Percentiles rank a stretch among this genome's conserved stretches.
These are phyloP conservation scores for Clarias platycephalus DNA, from an alignment of 2,797 vertebrate species.

Conservation along the genomic window DNA sequence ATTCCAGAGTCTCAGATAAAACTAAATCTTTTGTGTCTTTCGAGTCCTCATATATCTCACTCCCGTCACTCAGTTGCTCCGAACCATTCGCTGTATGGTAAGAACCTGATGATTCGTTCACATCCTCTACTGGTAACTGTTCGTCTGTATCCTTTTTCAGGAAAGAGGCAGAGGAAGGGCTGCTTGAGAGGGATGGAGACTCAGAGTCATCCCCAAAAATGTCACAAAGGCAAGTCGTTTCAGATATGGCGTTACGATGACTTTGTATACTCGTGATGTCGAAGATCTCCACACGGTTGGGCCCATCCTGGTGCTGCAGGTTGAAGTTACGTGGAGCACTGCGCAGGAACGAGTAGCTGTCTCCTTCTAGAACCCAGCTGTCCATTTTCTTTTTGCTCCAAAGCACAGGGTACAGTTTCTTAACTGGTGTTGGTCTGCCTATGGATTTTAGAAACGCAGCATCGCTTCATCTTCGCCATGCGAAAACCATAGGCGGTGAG, in stretches of 20 bases:
- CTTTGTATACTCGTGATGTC: slow-evolving; percentile 75
- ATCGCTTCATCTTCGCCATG: slow-evolving; percentile 23
- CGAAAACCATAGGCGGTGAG: slow-evolving; percentile 12
- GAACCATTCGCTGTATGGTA: slow-evolving; percentile 75
- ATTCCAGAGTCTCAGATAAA: slow-evolving; percentile 41
- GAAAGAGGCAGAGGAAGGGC: slow-evolving; percentile 63
- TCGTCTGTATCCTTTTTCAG: slow-evolving; percentile 60
- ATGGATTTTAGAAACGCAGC: slow-evolving; percentile 60
- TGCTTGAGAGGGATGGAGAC: slow-evolving; percentile 67
- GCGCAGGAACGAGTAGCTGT: slow-evolving; percentile 75
- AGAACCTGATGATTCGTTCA: slow-evolving; percentile 72
- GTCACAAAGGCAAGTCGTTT: slow-evolving; percentile 80
- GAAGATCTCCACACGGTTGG: slow-evolving; percentile 78
- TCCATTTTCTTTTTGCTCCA: slow-evolving; percentile 73
- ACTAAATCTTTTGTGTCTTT: slow-evolving; percentile 55
- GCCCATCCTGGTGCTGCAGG: slow-evolving; percentile 72
- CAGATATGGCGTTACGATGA: slow-evolving; percentile 72
- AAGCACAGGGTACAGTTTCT: slow-evolving; percentile 63
- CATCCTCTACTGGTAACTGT: slow-evolving; percentile 62
- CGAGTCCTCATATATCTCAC: slow-evolving; percentile 78
- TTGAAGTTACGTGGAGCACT: slow-evolving; percentile 69
- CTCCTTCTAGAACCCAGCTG: slow-evolving; percentile 78
- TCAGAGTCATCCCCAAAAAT: slow-evolving; percentile 80
- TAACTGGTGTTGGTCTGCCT: slow-evolving; percentile 44
- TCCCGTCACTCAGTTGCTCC: slow-evolving; percentile 75